These are phyloP conservation scores for Beroe ovata DNA, from an alignment of 37 sponge, comb jelly and placozoan genomes.

Conservation along the genomic window DNA sequence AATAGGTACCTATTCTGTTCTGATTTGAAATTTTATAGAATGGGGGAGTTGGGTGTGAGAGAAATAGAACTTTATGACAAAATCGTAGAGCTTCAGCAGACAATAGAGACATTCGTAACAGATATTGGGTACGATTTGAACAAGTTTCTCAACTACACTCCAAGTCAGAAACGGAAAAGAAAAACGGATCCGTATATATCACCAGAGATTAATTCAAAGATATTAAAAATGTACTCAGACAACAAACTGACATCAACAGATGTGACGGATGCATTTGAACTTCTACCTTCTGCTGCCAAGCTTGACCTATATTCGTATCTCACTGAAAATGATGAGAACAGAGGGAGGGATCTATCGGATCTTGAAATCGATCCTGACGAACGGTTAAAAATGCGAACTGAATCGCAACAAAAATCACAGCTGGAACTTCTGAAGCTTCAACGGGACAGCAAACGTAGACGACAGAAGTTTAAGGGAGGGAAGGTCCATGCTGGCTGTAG, in stretches of 20 bases:
- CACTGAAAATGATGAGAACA: neutral
- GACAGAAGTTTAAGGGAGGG: constrained; percentile 66
- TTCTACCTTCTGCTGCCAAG: constrained; percentile 12
- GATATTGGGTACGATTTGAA: constrained; percentile 41
- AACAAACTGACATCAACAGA: neutral
- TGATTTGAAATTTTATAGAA: too few species aligned
- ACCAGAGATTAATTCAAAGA: neutral
- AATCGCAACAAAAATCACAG: constrained; percentile 39
- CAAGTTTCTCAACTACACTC: constrained; percentile 17
- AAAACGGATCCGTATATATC: neutral
- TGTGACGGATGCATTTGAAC: neutral
- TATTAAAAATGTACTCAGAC: neutral
- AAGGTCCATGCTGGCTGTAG: constrained; percentile 41
- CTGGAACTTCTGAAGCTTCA: constrained; percentile 66
- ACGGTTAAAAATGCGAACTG: neutral
- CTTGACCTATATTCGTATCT: constrained; percentile 4
- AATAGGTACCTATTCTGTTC: too few species aligned
- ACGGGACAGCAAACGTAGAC: constrained; percentile 35
- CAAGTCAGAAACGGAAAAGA: constrained; percentile 1
- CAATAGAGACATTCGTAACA: constrained; percentile 19
- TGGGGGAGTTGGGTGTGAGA: neutral
- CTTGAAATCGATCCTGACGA: constrained; percentile 22
- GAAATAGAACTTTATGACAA: constrained; percentile 17
- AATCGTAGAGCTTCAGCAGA: constrained; percentile 27
- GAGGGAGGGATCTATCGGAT: neutral